Base-by-base conservation (phyloP, 2,797 vertebrate genomes). In the Channallabes apus region DNA sequence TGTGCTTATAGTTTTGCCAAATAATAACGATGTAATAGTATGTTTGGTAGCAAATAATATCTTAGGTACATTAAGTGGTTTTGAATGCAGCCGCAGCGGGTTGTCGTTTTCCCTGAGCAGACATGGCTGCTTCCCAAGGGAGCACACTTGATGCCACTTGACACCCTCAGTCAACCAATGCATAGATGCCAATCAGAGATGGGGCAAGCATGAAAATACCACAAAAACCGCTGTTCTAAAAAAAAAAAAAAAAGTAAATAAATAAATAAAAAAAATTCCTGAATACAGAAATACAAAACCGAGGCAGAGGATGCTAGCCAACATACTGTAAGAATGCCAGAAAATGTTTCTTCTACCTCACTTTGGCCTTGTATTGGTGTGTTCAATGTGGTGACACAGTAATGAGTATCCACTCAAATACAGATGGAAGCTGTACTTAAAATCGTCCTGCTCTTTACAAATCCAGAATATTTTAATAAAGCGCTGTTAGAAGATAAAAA, bases 91-190 rank as follows among this genome's bases (percentile, higher is more conserved):
- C 78, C 61, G 29, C 61, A 65, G 38, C n/a, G 11, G 32, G 51
- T 71, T 69, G 80, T 68, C 29, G 56, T 51, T 58, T 82, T 71
- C 17, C 38, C 38, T 80, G 61, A 80, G 38, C 61, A 51, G 78
- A 80, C 8, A 27, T 65, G n/a, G 61, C 62, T 22, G 61, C 38
- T 29, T 80, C 67, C 80, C 80, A 71, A 59, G 80, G 71, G 67
- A 82, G n/a, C 54, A 11, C 80, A 38, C 67, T 82, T 71, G 80
- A 82, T 71, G 51, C 67, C 68, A 72, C 81, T 27, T 8, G 38
- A 71, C 29, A 58, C 29, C 14, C 20, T 80, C 61, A 67, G n/a
- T 41, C 32, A 41, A 51, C 38, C 38, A 41, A 41, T 51, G 64
- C 27, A 69, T 0, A 69, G 64, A 82, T 54, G 64, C 46, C 80